Percentiles rank a stretch among this genome's conserved stretches.
Evolutionary conservation across 2,888 invertebrate genomes (phyloP).

Genomic region (Pseudeuparius sepicola): DNA sequence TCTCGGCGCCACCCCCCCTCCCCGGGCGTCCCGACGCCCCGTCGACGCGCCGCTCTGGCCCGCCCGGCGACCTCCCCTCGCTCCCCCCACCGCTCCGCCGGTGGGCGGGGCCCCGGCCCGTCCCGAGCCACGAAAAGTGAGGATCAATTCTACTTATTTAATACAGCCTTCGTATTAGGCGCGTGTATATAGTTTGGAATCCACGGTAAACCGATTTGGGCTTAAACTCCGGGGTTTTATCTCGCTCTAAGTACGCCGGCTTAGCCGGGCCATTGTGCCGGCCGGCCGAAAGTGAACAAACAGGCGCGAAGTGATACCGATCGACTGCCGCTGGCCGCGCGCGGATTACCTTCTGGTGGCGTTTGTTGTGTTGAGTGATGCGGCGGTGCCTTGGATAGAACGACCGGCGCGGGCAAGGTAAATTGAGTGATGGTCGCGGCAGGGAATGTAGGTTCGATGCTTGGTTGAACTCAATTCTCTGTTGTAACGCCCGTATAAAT

Average conservation of each 20-base stretch:
- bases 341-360: too few species aligned
- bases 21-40: slow-evolving; percentile 22
- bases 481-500: too few species aligned
- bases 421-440: too few species aligned
- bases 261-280: slow-evolving; percentile 42
- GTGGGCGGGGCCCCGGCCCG: slow-evolving; percentile 32
- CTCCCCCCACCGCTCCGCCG: slow-evolving; percentile 23
- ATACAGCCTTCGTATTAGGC: slow-evolving; percentile 43
- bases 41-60: slow-evolving; percentile 24
- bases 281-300: slow-evolving; percentile 43
- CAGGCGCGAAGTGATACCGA: slow-evolving; percentile 41
- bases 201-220: slow-evolving; percentile 43
- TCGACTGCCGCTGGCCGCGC: slow-evolving; percentile 36
- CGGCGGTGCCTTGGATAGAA: too few species aligned
- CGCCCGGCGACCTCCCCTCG: slow-evolving; percentile 26
- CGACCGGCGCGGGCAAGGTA: too few species aligned
- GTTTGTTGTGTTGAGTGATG: too few species aligned
- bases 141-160: slow-evolving; percentile 44
- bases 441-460: too few species aligned
- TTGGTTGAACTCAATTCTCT: too few species aligned
- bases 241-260: slow-evolving; percentile 42
- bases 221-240: slow-evolving; percentile 42
- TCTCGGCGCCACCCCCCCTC: too few species aligned
- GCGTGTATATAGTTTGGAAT: slow-evolving; percentile 44
- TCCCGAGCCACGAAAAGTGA: slow-evolving; percentile 41